Conservation (phyloP, 1,140 invertebrate species). For the Lamellibrachia luymesi region DNA sequence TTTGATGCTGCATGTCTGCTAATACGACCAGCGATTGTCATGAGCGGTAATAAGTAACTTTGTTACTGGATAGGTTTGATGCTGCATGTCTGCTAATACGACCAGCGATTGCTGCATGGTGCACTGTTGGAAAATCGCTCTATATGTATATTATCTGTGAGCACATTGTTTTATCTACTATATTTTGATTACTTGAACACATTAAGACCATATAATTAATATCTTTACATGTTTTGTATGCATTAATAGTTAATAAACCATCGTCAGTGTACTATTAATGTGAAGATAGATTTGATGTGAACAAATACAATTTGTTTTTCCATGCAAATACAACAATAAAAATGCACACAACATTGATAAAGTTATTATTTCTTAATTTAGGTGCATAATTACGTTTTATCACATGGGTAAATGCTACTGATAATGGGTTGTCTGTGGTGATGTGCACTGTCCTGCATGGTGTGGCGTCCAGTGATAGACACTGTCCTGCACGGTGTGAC, state of each 20-base stretch:
- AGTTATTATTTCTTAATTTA: not conserved
- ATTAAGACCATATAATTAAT: slow-evolving; percentile 6
- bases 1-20: too few species aligned
- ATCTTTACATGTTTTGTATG: not conserved
- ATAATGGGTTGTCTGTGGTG: too few species aligned
- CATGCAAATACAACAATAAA: slow-evolving; percentile 12
- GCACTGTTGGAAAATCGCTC: not conserved
- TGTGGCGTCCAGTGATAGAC: too few species aligned
- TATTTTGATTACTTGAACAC: not conserved
- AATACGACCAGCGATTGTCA: not conserved
- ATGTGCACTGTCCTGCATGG: too few species aligned
- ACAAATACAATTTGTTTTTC: slow-evolving; percentile 15
- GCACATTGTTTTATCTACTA: not conserved
- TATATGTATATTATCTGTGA: slow-evolving; percentile 7
- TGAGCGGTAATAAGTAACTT: too few species aligned
- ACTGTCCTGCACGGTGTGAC: too few species aligned
- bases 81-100: too few species aligned
- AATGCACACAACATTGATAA: not conserved
- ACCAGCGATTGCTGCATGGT: not conserved
- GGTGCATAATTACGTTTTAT: not conserved
- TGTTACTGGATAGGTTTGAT: too few species aligned
- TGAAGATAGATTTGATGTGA: slow-evolving; percentile 7
- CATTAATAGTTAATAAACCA: slow-evolving; percentile 9
- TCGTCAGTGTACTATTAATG: not conserved
- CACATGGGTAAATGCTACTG: too few species aligned